Evolutionary conservation across 2,888 invertebrate species (phyloP).

Genomic region (Drosophila demipolita): DNA sequence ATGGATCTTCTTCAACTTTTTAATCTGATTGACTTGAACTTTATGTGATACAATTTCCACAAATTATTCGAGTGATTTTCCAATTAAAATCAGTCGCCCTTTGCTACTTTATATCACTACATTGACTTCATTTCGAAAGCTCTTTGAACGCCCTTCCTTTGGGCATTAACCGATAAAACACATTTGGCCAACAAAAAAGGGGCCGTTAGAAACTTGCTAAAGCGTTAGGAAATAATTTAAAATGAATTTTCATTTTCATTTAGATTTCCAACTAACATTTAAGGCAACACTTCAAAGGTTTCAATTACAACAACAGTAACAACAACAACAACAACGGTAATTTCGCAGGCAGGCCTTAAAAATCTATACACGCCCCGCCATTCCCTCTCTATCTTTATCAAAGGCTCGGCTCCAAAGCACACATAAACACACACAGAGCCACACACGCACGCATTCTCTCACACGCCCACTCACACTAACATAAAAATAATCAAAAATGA

Average conservation of each 20-base stretch:
- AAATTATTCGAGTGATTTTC: constrained; percentile 25
- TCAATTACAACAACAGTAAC: constrained; percentile 66
- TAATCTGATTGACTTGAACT: constrained; percentile 32
- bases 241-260: constrained; percentile 64
- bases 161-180: constrained; percentile 36
- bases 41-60: constrained; percentile 2
- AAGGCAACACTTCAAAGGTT: constrained; percentile 76
- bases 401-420: not conserved
- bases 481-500: constrained; percentile 72
- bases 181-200: constrained; percentile 9
- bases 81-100: constrained; percentile 46
- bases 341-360: constrained; percentile 12
- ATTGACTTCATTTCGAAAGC: constrained; percentile 12
- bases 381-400: not conserved
- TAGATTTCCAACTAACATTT: constrained; percentile 67
- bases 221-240: constrained; percentile 42
- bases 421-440: constrained; percentile 1
- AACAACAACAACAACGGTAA: not conserved
- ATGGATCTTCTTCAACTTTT: not conserved
- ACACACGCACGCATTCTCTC: not conserved
- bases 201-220: not conserved
- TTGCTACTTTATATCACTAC: constrained; percentile 2
- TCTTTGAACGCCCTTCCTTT: constrained; percentile 20
- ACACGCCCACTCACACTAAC: constrained; percentile 34
- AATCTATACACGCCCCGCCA: constrained; percentile 29